Percentiles rank a stretch among this genome's conserved stretches.
Evolutionary conservation across 2,797 vertebrate genomes (phyloP).

Genomic region (Pseudochromis fuscus): DNA sequence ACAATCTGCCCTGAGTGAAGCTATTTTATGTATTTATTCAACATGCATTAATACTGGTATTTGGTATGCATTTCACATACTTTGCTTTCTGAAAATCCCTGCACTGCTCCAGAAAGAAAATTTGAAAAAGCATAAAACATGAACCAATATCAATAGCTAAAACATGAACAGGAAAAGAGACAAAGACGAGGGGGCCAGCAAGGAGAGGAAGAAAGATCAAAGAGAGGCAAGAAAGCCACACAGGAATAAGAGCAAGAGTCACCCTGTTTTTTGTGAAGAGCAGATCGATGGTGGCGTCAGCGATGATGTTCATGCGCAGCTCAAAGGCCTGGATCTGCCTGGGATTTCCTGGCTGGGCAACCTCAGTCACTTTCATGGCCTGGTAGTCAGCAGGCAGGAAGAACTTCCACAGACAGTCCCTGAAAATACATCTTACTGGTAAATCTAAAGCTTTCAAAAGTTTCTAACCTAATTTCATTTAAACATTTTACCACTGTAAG

Average conservation of each 20-base stretch:
- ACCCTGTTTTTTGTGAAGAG: slow-evolving; percentile 99
- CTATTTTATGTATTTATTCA: slow-evolving; percentile 34
- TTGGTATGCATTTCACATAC: slow-evolving; percentile 54
- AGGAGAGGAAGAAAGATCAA: slow-evolving; percentile 41
- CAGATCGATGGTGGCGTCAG: slow-evolving; percentile 97
- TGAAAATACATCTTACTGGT: slow-evolving; percentile 58
- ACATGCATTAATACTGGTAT: slow-evolving; percentile 26
- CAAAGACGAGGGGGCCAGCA: slow-evolving; percentile 30
- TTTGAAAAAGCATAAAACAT: slow-evolving; percentile 73
- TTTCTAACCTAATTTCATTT: too few relatives aligned
- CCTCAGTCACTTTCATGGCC: slow-evolving; percentile 93
- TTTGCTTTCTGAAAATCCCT: slow-evolving; percentile 50
- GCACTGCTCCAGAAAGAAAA: slow-evolving; percentile 31
- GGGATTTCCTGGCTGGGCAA: slow-evolving; percentile 90
- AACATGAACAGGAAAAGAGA: slow-evolving; percentile 51
- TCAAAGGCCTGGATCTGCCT: slow-evolving; percentile 98
- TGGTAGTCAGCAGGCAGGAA: slow-evolving; percentile 98
- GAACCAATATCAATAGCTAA: slow-evolving; percentile 55
- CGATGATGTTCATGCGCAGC: slow-evolving; percentile 99
- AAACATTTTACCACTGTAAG: background rate
- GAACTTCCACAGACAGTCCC: slow-evolving; percentile 98
- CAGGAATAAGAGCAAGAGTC: slow-evolving; percentile 39
- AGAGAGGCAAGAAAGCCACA: background rate
- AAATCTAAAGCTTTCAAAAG: background rate
- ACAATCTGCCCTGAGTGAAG: slow-evolving; percentile 9